These are phyloP conservation scores for Agrenia bidenticulata DNA, from an alignment of 2,888 invertebrate genomes.

Conservation along the genomic window DNA sequence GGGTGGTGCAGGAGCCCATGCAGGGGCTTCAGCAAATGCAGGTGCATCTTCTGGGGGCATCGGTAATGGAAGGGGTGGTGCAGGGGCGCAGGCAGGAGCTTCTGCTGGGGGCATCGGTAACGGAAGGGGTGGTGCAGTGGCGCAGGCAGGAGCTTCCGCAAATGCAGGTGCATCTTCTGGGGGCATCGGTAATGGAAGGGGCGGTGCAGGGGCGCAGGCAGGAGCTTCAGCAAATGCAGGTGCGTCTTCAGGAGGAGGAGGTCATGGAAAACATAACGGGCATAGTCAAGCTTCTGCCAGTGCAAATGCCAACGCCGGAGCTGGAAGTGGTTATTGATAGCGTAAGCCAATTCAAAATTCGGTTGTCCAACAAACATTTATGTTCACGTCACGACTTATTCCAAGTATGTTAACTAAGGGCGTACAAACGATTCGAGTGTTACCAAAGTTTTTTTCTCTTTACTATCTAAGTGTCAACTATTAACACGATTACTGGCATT, in stretches of 20 bases:
- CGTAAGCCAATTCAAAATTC: no score
- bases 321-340: background rate
- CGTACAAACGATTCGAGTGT: no score
- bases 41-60: background rate
- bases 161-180: background rate
- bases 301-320: slow-evolving; percentile 1
- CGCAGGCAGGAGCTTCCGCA: background rate
- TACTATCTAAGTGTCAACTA: no score
- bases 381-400: no score
- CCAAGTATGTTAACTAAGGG: no score
- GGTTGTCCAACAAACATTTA: no score
- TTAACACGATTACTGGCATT: no score
- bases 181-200: slow-evolving; percentile 8
- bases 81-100: slow-evolving; percentile 6
- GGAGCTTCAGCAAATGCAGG: slow-evolving; percentile 10
- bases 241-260: background rate
- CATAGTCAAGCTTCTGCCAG: background rate
- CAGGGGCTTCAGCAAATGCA: slow-evolving; percentile 3
- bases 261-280: background rate
- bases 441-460: no score
- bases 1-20: slow-evolving; percentile 2
- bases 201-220: slow-evolving; percentile 4
- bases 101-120: background rate
- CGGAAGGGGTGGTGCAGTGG: background rate
- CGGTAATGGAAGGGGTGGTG: slow-evolving; percentile 5